A percentile compares a stretch with the other conserved stretches of the same genome.
Evolutionary conservation across 1,140 invertebrate species (phyloP).

Genomic region (Argopecten irradians): DNA sequence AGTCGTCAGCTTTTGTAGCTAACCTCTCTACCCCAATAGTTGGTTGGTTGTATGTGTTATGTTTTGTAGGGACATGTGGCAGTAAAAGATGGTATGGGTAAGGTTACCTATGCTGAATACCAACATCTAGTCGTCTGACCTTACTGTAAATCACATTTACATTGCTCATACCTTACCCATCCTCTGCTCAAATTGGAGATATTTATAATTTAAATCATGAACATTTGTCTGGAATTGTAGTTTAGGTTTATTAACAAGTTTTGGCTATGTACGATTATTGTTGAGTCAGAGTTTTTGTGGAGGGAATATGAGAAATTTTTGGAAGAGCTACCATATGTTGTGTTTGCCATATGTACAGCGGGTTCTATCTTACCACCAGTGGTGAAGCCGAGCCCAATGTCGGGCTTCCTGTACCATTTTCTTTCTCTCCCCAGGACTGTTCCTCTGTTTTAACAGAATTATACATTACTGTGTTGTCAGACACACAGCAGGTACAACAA

Average conservation of each 20-base stretch:
- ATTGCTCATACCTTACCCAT: neutral
- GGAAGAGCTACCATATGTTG: neutral
- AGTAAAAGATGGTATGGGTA: neutral
- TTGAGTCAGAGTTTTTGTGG: neutral
- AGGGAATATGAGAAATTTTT: neutral
- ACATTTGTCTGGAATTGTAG: neutral
- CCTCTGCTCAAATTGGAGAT: neutral
- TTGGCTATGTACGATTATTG: neutral
- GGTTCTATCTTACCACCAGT: neutral
- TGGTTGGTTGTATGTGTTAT: neutral
- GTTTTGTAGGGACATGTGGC: neutral
- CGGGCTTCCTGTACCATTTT: neutral
- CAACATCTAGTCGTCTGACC: neutral
- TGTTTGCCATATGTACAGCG: neutral
- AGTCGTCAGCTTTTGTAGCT: too few species aligned
- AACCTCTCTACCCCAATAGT: neutral
- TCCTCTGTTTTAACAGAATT: neutral
- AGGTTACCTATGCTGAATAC: neutral
- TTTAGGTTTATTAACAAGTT: neutral
- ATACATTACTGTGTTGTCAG: neutral
- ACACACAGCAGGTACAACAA: constrained; percentile 2
- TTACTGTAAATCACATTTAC: neutral
- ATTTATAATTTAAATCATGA: neutral
- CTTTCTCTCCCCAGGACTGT: neutral
- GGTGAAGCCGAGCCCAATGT: neutral